A percentile compares a stretch with the other conserved stretches of the same genome.
phyloP scores from a whole-genome alignment of 2,888 invertebrate species.

The Atherix ibis region DNA sequence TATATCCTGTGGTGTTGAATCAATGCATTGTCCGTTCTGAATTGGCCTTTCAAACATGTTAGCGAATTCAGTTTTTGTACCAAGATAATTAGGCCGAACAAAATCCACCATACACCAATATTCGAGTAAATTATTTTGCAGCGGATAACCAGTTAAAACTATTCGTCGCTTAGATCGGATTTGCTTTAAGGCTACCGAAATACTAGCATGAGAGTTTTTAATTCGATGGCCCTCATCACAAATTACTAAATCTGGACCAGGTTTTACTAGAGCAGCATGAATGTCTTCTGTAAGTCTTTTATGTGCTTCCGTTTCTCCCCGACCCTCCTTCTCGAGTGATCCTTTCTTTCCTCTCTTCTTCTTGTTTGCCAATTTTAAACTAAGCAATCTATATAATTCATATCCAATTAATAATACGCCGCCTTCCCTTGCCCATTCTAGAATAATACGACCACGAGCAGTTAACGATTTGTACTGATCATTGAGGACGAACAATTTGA shows the following conservation, averaged over 20 bases:
- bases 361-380: constrained; percentile 56
- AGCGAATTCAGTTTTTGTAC: constrained; percentile 90
- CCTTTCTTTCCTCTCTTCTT: constrained; percentile 32
- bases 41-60: constrained; percentile 99
- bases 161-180: constrained; percentile 87
- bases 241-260: constrained; percentile 86
- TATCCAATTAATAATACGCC: constrained; percentile 95
- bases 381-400: constrained; percentile 84
- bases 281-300: constrained; percentile 70
- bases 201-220: constrained; percentile 94
- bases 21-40: constrained; percentile 95
- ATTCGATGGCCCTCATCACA: constrained; percentile 97
- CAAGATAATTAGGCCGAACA: constrained; percentile 91
- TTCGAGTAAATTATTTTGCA: constrained; percentile 92
- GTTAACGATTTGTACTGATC: constrained; percentile 86
- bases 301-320: constrained; percentile 40
- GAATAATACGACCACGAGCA: constrained; percentile 72
- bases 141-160: constrained; percentile 93
- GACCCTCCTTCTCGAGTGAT: constrained; percentile 26
- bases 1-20: constrained; percentile 88
- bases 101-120: constrained; percentile 99
- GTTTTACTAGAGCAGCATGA: constrained; percentile 68
- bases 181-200: constrained; percentile 86
- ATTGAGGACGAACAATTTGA: constrained; percentile 78
- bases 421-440: constrained; percentile 73